Conservation (phyloP, 2,797 vertebrate species). For the Sebastiscus albofasciatus region DNA sequence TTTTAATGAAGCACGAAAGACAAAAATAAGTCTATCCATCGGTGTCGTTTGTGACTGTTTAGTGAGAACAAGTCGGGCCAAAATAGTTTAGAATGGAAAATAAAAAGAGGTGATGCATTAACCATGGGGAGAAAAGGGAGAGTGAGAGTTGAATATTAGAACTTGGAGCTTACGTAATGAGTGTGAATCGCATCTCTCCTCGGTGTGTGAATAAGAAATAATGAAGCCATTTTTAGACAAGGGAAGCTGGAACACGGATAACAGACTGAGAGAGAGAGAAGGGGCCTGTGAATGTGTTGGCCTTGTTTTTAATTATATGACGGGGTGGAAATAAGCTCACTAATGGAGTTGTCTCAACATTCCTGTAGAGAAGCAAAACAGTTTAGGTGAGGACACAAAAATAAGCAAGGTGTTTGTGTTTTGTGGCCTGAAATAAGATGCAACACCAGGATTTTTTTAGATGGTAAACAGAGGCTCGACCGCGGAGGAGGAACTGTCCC, state of each 20-base stretch:
- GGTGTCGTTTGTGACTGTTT: constrained; percentile 38
- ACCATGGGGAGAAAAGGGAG: constrained; percentile 15
- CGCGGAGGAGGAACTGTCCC: not conserved
- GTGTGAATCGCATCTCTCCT: constrained; percentile 55
- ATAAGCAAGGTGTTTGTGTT: not conserved
- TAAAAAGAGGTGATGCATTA: constrained; percentile 11
- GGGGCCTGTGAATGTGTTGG: constrained; percentile 6
- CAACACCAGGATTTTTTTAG: not conserved
- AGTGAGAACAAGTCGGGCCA: constrained; percentile 18
- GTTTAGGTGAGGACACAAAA: not conserved
- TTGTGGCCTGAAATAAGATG: not conserved
- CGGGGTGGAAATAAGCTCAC: constrained; percentile 2
- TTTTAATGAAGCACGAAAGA: constrained; percentile 22
- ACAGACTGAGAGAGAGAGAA: constrained; percentile 14
- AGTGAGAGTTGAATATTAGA: constrained; percentile 31
- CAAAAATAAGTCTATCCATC: constrained; percentile 33
- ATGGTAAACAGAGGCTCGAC: not conserved
- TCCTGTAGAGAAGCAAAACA: not conserved
- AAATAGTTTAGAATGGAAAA: constrained; percentile 20
- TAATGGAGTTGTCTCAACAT: not conserved
- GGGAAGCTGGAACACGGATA: constrained; percentile 33
- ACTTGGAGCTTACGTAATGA: constrained; percentile 47
- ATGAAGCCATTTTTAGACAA: constrained; percentile 67
- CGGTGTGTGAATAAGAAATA: constrained; percentile 57
- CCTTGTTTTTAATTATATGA: constrained; percentile 27